These are phyloP conservation scores for Tachysurus vachellii DNA, from an alignment of 2,113 vertebrate genomes.

Conservation along the genomic window DNA sequence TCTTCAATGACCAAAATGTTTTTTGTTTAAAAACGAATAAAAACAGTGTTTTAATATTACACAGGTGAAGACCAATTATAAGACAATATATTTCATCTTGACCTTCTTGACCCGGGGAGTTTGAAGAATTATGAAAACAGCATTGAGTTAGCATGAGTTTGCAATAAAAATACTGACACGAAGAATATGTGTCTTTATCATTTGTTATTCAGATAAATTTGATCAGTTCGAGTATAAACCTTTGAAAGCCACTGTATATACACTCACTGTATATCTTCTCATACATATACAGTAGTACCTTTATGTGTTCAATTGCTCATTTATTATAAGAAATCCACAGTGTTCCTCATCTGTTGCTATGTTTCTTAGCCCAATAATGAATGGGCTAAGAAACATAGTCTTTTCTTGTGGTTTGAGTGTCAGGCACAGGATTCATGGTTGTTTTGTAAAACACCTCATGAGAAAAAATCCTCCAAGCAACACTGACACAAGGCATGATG, in stretches of 20 bases:
- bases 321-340: not conserved
- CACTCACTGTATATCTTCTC: not conserved
- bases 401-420: not conserved
- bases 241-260: too few species aligned
- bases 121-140: not conserved
- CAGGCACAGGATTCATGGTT: not conserved
- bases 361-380: not conserved
- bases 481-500: not conserved
- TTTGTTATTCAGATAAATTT: not conserved
- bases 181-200: not conserved
- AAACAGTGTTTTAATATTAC: not conserved
- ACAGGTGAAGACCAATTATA: not conserved
- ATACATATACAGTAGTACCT: not conserved
- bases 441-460: not conserved
- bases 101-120: not conserved
- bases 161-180: not conserved
- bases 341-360: not conserved
- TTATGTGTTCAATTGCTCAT: not conserved
- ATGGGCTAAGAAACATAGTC: too few species aligned
- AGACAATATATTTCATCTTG: not conserved
- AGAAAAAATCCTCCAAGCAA: not conserved
- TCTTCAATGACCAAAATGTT: not conserved
- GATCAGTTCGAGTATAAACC: too few species aligned
- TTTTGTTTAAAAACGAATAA: not conserved
- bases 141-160: not conserved